A percentile compares a stretch with the other conserved stretches of the same genome.
Conservation (phyloP, 2,113 vertebrate genomes). For the Ammodytes marinus region DNA sequence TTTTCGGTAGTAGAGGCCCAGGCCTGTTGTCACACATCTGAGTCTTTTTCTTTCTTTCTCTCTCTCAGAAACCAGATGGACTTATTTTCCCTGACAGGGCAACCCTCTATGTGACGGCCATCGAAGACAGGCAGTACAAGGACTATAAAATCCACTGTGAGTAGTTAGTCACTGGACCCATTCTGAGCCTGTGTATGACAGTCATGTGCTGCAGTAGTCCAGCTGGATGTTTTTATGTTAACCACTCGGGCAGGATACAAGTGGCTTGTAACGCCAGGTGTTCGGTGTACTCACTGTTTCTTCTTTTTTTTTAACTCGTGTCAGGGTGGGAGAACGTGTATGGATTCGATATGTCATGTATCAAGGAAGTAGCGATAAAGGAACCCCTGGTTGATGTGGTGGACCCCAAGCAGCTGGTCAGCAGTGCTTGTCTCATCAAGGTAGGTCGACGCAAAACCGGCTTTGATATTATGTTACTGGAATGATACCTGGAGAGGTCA, state of each 20-base stretch:
- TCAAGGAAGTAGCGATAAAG: slow-evolving; percentile 95
- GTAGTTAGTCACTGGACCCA: slow-evolving; percentile 60
- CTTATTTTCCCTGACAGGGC: slow-evolving; percentile 95
- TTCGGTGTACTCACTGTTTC: neutral
- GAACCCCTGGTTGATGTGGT: slow-evolving; percentile 94
- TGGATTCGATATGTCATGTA: slow-evolving; percentile 95
- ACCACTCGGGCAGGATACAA: neutral
- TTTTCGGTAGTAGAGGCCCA: neutral
- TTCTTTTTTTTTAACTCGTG: neutral
- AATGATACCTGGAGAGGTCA: neutral
- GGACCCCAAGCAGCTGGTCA: slow-evolving; percentile 94
- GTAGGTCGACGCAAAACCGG: slow-evolving; percentile 65
- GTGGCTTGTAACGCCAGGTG: neutral
- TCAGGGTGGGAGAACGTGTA: slow-evolving; percentile 97
- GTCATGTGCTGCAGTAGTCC: no score
- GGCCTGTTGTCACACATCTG: neutral
- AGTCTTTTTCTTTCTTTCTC: neutral
- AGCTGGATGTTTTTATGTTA: no score
- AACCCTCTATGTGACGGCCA: slow-evolving; percentile 92
- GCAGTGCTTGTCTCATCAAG: slow-evolving; percentile 94
- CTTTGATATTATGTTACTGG: neutral
- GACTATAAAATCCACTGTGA: slow-evolving; percentile 97
- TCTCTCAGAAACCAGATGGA: slow-evolving; percentile 89
- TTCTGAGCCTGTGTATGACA: no score
- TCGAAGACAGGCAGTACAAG: slow-evolving; percentile 95